Evolutionary conservation across 2,797 vertebrate genomes (phyloP), one percentile per base, ranked within the genome.

Genomic region (Perodicticus potto): DNA sequence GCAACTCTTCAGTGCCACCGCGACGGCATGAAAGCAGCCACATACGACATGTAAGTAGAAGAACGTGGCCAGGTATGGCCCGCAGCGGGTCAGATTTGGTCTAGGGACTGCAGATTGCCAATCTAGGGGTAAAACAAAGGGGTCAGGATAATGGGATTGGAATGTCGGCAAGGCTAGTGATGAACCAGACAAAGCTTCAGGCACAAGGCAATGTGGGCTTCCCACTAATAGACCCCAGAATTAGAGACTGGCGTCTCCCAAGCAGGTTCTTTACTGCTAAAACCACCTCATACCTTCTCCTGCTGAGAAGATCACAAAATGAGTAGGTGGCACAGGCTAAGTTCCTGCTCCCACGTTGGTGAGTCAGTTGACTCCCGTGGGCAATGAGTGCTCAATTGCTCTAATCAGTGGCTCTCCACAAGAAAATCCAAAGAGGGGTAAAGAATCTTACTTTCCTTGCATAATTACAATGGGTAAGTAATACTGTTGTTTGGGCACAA

Each of bases 301-400:
- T 83, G 20, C 25, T 67, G 17, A 86, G 55, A 96, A 69, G 57
- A 78, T 86, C 40, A 93, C 49, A 69, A 57, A 83, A 32, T 40
- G 1, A 85, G 22, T 92, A 45, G 82, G 70, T 22, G 55, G 92
- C 32, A 81, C 2, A 23, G 2, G 13, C 5, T 93, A 77, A 32
- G 49, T 20, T 95, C 37, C 77, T 82, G 77, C 34, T 93, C 78
- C 76, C 78, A 85, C 81, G 80, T 77, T 85, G 82, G 81, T 23
- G 70, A 73, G 77, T 69, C 63, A 93, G 17, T 78, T 70, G 89
- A 40, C 49, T 76, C 63, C 34, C n/a, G 27, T 76, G 45, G 77
- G 45, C 7, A 91, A 32, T 45, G 43, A 89, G 7, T 5, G 32
- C 20, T 53, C 61, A 88, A 43, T 57, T 29, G 72, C 13, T 73